Evolutionary conservation across 1,140 invertebrate genomes (phyloP), one percentile per base, ranked within the genome.

Genomic region (Drosophila suzukii): DNA sequence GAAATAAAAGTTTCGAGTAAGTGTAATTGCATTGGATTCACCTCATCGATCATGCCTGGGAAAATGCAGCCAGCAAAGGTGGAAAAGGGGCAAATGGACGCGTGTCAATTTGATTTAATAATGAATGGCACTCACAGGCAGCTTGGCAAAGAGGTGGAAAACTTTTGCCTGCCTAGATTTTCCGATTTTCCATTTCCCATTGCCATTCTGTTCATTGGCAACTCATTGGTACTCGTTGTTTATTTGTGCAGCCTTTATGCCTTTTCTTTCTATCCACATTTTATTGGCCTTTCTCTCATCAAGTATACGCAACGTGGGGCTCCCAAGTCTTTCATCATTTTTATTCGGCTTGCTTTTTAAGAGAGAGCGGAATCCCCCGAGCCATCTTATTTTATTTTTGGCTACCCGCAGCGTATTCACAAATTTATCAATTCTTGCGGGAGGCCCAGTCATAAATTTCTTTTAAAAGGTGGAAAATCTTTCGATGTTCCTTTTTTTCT

Each of bases 81-180:
- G 66, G 39, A 34, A 50, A 71, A 53, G 43, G 13, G 62, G 27
- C n/a, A 49, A 49, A 78, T 65, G 55, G 53, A 72, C 50, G 55
- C 41, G 75, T 88, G 79, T 88, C 83, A 83, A 83, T 88, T 83
- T 79, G 66, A 88, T 83, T 86, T 83, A 79, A 88, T 79, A 83
- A 88, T 79, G 63, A 86, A 65, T 83, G 77, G 49, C 81, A 74
- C 49, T 85, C 30, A 17, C 43, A 60, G 11, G 13, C 24, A 30
- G 17, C 15, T 59, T 13, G 20, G 51, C 38, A 51, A 59, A 60
- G 44, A 53, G 15, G 15, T 30, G 50, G 30, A 65, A 57, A 24
- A 11, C 43, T 46, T 46, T 46, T 11, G 3, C 4, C 17, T 11
- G 43, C 43, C 17, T 46, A 46, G 43, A 46, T 41, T 58, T 50